Base-by-base conservation (phyloP, 2,797 vertebrate genomes). In the Harpagifer antarcticus region DNA sequence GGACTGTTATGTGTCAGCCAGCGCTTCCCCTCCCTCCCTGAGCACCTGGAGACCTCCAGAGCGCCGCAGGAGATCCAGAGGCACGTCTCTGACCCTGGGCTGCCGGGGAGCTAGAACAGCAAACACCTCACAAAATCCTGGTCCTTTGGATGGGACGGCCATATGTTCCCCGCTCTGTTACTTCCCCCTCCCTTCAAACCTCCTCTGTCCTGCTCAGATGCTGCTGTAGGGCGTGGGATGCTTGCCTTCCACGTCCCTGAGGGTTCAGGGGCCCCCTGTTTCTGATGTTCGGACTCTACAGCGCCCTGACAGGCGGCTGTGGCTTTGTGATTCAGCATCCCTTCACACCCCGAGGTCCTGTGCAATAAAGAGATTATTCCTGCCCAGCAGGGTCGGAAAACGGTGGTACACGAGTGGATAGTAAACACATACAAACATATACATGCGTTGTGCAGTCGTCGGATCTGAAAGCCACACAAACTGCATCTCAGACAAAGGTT, bases 11-110 rank as follows among this genome's bases (percentile, higher is more conserved):
- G 82, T 12, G 67, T 86, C 80, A 94, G 94, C 86, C 91, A 94
- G 73, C 96, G 92, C 6, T 98, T 96, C 87, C 95, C 96, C 49
- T 99, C 98, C 31, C 96, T 98, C 68, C 98, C 98, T 0, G 97
- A 98, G 88, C 94, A 95, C 81, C 95, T 98, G 74, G 94, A 97
- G 89, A 92, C 91, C 59, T 82, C 93, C 53, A 59, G 91, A 0
- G 94, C 93, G 85, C 90, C 70, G 86, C 94, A 89, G 79, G 96
- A 96, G 91, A 95, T 97, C 90, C 97, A 96, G 89, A 96, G 96
- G 95, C 96, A 97, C 42, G 88, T 95, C 80, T 99, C 97, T 16
- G 96, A 99, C 88, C 97, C 97, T 0, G 81, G 95, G 81, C 91
- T 97, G 53, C 94, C 95, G 1, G 95, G 94, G 73, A 97, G 95